phyloP scores from a whole-genome alignment of 2,113 vertebrate genomes.

The Syngnathus scovelli region DNA sequence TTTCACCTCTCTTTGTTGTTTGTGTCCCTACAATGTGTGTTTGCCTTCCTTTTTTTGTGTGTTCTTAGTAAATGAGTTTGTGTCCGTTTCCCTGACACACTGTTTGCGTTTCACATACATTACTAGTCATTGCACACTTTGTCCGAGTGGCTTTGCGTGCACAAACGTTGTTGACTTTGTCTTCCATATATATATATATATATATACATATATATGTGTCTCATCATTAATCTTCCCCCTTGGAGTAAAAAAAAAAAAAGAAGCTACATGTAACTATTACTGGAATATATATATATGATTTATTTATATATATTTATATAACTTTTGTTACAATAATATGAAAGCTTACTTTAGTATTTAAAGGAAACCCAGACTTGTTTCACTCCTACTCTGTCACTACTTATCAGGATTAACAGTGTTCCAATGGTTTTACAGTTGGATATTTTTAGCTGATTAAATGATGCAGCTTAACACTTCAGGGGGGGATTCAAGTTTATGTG shows the following conservation, averaged over 20 bases:
- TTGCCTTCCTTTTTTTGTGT: conserved; percentile 1
- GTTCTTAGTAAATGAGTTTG: not conserved
- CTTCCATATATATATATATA: not conserved
- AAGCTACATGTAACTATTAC: no score
- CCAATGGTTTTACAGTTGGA: conserved; percentile 19
- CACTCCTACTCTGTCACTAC: conserved; percentile 6
- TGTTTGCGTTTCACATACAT: conserved; percentile 61
- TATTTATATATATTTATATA: no score
- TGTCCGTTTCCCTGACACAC: conserved; percentile 6
- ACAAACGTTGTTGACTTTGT: conserved; percentile 6
- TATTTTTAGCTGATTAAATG: conserved; percentile 65
- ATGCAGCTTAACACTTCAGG: conserved; percentile 26
- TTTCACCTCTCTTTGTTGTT: not conserved
- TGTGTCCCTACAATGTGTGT: not conserved
- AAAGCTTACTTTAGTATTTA: not conserved
- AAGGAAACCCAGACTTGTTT: conserved; percentile 1
- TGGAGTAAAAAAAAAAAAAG: no score
- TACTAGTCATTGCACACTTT: not conserved
- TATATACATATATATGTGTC: no score
- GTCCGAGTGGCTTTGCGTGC: not conserved
- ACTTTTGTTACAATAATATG: not conserved
- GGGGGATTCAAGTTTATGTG: not conserved
- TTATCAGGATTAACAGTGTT: conserved; percentile 50
- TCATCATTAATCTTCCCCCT: not conserved
- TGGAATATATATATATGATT: not conserved